phyloP scores from a whole-genome alignment of 2,113 vertebrate species.

The Indicator indicator region DNA sequence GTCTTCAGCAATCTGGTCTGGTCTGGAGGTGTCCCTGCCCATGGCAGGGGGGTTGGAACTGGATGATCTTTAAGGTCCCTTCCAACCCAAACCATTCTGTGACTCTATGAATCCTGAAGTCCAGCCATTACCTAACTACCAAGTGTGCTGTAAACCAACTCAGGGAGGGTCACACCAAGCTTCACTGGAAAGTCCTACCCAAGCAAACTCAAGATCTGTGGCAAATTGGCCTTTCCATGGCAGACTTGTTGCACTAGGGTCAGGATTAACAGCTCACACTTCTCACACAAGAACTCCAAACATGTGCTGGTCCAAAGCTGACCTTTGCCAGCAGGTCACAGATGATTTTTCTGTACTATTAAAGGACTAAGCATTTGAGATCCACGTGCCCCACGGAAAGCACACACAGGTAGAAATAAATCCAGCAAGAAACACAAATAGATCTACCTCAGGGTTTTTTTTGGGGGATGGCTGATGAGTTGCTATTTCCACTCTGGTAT shows the following conservation, averaged over 20 bases:
- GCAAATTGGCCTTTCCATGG: not conserved
- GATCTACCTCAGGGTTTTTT: not conserved
- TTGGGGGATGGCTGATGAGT: constrained; percentile 16
- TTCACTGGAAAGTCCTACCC: not conserved
- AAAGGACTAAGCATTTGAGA: not conserved
- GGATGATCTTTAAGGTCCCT: too few species aligned
- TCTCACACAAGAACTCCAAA: not conserved
- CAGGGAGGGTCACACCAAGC: not conserved
- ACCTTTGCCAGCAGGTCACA: not conserved
- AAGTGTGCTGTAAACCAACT: not conserved
- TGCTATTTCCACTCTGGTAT: constrained; percentile 54
- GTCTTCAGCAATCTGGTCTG: too few species aligned
- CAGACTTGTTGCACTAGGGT: not conserved
- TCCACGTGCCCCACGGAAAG: not conserved
- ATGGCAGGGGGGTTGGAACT: too few species aligned
- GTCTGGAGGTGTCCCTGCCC: too few species aligned
- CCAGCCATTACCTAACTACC: too few species aligned
- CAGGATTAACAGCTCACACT: not conserved
- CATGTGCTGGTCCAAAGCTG: not conserved
- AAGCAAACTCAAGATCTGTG: not conserved
- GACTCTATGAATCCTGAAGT: too few species aligned
- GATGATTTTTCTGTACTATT: not conserved
- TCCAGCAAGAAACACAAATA: constrained; percentile 43
- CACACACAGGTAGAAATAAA: constrained; percentile 64
- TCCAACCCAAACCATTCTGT: too few species aligned